Base-by-base conservation (phyloP, 2,113 vertebrate species). In the Numida meleagris region DNA sequence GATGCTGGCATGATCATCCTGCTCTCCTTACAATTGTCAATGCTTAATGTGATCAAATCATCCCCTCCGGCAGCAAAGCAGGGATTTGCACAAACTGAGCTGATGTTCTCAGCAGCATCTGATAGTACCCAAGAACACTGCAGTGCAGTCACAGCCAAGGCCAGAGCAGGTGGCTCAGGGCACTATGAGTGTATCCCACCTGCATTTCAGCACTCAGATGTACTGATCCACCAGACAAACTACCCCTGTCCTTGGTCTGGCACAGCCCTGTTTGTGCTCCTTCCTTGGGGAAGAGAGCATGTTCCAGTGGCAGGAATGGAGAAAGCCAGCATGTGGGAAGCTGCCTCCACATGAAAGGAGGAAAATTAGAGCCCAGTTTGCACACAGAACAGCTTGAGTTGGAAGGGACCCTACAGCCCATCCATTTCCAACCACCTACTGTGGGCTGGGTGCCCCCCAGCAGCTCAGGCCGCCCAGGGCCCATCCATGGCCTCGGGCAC, bases 111-210 rank as follows among this genome's bases (percentile, higher is more conserved):
- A 90, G 85, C 72, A 72, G 27, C 2, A 10, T 7, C 80, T 1
- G 14, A 53, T 4, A 62, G 48, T 12, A 77, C 45, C 74, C 82
- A 10, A 43, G 46, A 74, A 2, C 63, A 62, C 94, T 67, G 79
- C 93, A 94, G 74, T 81, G 90, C 82, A 94, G 94, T 74, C 86
- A 45, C 51, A 83, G 88, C 29, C 86, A 71, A n/a, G 63, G 89
- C 67, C 82, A 78, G 23, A 33, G 2, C 5, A 29, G 40, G 25
- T 15, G 24, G 57, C 61, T 36, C 71, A 72, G 43, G 68, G n/a
- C 29, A 75, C 59, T 20, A 36, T 68, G 81, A 45, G 24, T 66
- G 19, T 25, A 43, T 65, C 92, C 42, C 45, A 27, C n/a, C 79
- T 72, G 51, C 57, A 51, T 80, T 89, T 86, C 80, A 77, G 55